These are phyloP conservation scores for Boloria euphrosyne DNA, from an alignment of 2,888 invertebrate genomes.

Conservation along the genomic window DNA sequence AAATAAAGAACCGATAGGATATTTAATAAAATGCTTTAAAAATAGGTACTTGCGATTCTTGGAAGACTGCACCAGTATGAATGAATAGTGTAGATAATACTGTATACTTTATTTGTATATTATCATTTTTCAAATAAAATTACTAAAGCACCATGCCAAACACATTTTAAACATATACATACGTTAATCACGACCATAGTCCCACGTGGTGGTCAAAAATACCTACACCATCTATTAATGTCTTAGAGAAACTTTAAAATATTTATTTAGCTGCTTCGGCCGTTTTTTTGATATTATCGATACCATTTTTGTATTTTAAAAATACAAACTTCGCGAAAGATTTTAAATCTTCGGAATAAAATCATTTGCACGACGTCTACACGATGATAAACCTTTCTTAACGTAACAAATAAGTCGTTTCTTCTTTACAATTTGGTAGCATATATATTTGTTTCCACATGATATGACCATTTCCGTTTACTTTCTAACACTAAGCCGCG, in stretches of 20 bases:
- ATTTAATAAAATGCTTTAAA: constrained; percentile 46
- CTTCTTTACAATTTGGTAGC: constrained; percentile 66
- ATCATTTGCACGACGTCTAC: constrained; percentile 66
- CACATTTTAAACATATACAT: constrained; percentile 62
- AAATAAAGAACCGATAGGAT: constrained; percentile 37
- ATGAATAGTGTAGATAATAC: constrained; percentile 69
- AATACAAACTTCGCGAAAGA: constrained; percentile 75
- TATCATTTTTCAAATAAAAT: constrained; percentile 68
- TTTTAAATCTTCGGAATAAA: constrained; percentile 73
- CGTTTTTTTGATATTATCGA: constrained; percentile 35
- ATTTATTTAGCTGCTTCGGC: constrained; percentile 35
- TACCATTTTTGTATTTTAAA: constrained; percentile 66
- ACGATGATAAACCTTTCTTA: constrained; percentile 67
- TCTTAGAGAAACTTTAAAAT: constrained; percentile 39
- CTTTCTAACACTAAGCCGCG: constrained; percentile 59
- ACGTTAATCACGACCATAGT: constrained; percentile 47
- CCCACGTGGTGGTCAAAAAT: constrained; percentile 45
- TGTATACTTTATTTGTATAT: constrained; percentile 60
- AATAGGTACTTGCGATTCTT: constrained; percentile 60
- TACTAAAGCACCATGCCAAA: constrained; percentile 75
- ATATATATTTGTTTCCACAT: constrained; percentile 73
- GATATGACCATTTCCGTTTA: constrained; percentile 76
- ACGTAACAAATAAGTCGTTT: constrained; percentile 68
- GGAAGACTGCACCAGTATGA: constrained; percentile 74
- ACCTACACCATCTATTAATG: constrained; percentile 44